Conservation (phyloP, 2,888 invertebrate genomes). For the Sminthurinus aureus region DNA sequence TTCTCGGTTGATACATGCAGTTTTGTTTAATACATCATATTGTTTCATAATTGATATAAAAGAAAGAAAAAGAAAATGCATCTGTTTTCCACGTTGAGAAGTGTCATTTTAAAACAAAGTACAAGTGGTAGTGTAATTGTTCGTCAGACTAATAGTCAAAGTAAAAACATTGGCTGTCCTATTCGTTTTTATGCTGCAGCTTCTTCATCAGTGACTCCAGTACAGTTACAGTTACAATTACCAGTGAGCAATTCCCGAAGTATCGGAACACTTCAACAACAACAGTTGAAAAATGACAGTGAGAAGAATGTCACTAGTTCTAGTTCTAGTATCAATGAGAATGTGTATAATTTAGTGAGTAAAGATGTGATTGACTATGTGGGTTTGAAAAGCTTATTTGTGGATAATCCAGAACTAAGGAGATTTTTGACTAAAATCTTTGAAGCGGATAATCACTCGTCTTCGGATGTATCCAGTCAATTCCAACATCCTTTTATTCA, state of each 20-base stretch:
- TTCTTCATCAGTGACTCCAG: background rate
- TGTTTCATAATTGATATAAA: no score
- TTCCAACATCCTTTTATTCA: constrained; percentile 32
- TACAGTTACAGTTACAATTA: background rate
- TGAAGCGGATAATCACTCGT: constrained; percentile 2
- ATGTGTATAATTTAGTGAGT: constrained; percentile 14
- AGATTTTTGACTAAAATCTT: constrained; percentile 10
- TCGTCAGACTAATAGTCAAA: no score
- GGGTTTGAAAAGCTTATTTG: constrained; percentile 21
- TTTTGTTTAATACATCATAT: no score
- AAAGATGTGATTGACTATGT: constrained; percentile 18
- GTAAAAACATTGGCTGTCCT: no score
- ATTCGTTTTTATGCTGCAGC: background rate
- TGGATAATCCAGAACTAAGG: constrained; percentile 22
- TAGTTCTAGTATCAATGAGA: background rate
- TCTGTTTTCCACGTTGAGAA: background rate
- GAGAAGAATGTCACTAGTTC: background rate
- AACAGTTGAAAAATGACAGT: constrained; percentile 8
- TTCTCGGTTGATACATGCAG: no score
- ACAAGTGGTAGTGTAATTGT: no score
- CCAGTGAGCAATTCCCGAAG: background rate
- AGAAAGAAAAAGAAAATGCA: background rate
- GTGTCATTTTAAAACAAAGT: background rate
- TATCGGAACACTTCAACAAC: background rate
- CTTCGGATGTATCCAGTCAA: background rate